These are phyloP conservation scores for Hyla sarda DNA, from an alignment of 2,113 vertebrate genomes.

Conservation along the genomic window DNA sequence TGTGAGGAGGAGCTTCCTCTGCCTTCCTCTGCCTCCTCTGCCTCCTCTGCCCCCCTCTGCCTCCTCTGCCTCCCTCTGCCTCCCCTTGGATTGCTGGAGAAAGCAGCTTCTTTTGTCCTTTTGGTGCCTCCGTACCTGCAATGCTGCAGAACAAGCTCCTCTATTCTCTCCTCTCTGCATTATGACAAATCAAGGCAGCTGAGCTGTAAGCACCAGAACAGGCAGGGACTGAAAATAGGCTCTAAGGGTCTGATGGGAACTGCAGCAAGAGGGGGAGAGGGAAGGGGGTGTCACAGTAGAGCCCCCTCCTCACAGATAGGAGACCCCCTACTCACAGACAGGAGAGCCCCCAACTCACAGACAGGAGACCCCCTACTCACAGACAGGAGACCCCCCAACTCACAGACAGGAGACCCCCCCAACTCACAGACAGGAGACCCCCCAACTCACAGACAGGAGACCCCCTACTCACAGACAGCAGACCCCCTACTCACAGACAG, in stretches of 20 bases:
- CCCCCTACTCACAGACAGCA: no score
- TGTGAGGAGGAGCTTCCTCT: slow-evolving; percentile 48
- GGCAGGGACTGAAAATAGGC: slow-evolving; percentile 59
- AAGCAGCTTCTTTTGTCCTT: slow-evolving; percentile 73
- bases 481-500: no score
- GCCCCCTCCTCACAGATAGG: slow-evolving; percentile 37
- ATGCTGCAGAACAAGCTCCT: slow-evolving; percentile 81
- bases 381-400: no score
- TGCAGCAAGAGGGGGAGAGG: slow-evolving; percentile 35
- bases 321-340: no score
- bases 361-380: no score
- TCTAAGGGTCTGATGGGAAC: slow-evolving; percentile 51
- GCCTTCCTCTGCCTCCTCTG: slow-evolving; percentile 42
- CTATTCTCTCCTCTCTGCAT: slow-evolving; percentile 78
- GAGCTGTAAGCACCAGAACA: slow-evolving; percentile 75
- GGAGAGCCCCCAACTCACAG: no score
- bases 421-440: no score
- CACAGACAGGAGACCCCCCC: no score
- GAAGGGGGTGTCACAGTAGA: slow-evolving; percentile 26
- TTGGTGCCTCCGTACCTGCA: slow-evolving; percentile 83
- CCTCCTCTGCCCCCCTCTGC: slow-evolving; percentile 48
- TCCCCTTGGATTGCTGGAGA: slow-evolving; percentile 61
- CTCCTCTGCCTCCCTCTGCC: slow-evolving; percentile 41
- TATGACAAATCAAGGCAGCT: slow-evolving; percentile 88
- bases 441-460: no score